Conservation (phyloP, 2,797 vertebrate species). For the Prionace glauca region DNA sequence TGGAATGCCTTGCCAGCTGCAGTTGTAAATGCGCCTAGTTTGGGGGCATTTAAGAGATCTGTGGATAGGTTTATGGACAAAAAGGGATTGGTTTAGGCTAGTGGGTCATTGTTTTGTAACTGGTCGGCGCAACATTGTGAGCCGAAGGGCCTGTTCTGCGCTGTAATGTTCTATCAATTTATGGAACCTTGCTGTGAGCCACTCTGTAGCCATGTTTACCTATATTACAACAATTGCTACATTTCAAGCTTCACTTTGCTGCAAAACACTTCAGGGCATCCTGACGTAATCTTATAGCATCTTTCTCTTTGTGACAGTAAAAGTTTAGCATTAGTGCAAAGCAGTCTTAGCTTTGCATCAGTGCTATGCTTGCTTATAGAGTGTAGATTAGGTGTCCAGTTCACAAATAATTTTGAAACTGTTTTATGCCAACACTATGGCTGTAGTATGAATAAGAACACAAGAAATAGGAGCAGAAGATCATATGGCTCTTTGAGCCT, state of each 20-base stretch:
- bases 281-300: background rate
- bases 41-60: no score
- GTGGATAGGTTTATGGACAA: no score
- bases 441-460: background rate
- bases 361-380: background rate
- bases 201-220: background rate
- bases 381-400: background rate
- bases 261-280: background rate
- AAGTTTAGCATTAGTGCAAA: background rate
- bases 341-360: background rate
- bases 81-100: no score
- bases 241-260: background rate
- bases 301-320: background rate
- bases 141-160: no score
- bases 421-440: background rate
- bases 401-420: background rate
- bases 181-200: background rate
- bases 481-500: background rate
- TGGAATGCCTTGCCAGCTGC: no score
- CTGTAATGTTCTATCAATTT: background rate
- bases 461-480: background rate
- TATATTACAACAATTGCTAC: background rate
- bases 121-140: no score
- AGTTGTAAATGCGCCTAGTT: no score
- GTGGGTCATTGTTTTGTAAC: no score